Base-by-base conservation (phyloP, 2,888 invertebrate genomes). In the Timandra comae region DNA sequence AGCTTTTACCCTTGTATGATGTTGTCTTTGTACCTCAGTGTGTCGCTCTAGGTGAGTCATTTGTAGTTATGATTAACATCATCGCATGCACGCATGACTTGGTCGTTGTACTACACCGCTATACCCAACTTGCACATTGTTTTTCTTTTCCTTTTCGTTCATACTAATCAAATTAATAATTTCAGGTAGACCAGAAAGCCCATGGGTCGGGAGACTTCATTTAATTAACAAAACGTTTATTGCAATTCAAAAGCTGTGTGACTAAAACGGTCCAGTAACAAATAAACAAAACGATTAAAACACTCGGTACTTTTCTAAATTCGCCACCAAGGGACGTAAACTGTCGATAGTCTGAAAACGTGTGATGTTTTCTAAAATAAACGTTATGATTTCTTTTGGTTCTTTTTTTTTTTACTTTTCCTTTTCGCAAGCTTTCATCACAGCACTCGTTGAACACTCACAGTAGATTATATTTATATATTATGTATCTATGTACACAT, bases 111-210 rank as follows among this genome's bases (percentile, higher is more conserved):
- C 66, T 35, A 77, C 76, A 75, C n/a, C 69, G 46, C 59, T 57
- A n/a, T 56, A 63, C 54, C 57, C 60, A 43, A 63, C 57, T 60
- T 53, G 58, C 54, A 73, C 71, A 75, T 67, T 71, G 54, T 58
- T 65, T 65, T 60, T 49, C 63, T 69, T 71, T 61, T 51, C 59
- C 54, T 58, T 73, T 80, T 75, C 72, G 81, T 81, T 82, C 78
- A 71, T 81, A 85, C 85, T 85, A 86, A 86, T 85, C 68, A 75
- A 80, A 79, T 84, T 80, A 80, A 80, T 78, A 78, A 78, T 84
- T 84, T 85, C 85, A 84, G 85, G 84, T 82, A 76, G 74, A 74
- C 79, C 56, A 78, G 81, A 79, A 80, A 79, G 42, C 82, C 84
- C 84, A 66, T 69, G 84, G 80, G 74, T 81, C 82, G 82, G 84